A percentile compares a stretch with the other conserved stretches of the same genome.
Evolutionary conservation across 2,113 vertebrate genomes (phyloP).

Genomic region (Notothenia rossii): DNA sequence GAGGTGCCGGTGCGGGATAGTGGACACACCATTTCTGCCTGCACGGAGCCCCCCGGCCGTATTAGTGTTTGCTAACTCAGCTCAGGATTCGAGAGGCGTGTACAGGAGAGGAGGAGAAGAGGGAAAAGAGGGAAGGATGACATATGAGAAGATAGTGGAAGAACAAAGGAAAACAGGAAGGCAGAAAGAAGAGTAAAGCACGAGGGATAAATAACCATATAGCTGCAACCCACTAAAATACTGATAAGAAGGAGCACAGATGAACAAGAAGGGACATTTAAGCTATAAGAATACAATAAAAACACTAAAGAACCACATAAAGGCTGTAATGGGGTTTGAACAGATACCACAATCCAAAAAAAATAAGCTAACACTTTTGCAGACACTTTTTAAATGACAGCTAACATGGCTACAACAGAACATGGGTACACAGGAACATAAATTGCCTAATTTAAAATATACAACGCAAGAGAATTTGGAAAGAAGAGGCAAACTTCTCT

Average conservation of each 20-base stretch:
- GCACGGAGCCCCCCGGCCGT: slow-evolving; percentile 8
- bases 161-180: slow-evolving; percentile 19
- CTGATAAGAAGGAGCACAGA: slow-evolving; percentile 8
- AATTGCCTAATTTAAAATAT: slow-evolving; percentile 32
- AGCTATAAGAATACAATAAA: slow-evolving; percentile 18
- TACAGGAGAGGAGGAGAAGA: background rate
- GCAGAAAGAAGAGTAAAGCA: background rate
- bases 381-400: background rate
- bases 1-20: slow-evolving; percentile 19
- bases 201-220: slow-evolving; percentile 11
- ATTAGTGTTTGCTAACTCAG: slow-evolving; percentile 68
- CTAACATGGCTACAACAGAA: background rate
- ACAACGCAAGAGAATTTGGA: slow-evolving; percentile 1
- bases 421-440: background rate
- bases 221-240: background rate
- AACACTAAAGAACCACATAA: slow-evolving; percentile 16
- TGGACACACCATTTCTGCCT: slow-evolving; percentile 29
- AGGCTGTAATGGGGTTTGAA: slow-evolving; percentile 19
- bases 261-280: background rate
- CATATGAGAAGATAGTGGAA: background rate
- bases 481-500: background rate
- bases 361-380: background rate
- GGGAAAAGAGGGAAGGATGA: background rate
- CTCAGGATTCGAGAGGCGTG: slow-evolving; percentile 38
- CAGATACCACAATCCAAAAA: background rate